Evolutionary conservation across 2,888 invertebrate species (phyloP).

Genomic region (Meganola albula): DNA sequence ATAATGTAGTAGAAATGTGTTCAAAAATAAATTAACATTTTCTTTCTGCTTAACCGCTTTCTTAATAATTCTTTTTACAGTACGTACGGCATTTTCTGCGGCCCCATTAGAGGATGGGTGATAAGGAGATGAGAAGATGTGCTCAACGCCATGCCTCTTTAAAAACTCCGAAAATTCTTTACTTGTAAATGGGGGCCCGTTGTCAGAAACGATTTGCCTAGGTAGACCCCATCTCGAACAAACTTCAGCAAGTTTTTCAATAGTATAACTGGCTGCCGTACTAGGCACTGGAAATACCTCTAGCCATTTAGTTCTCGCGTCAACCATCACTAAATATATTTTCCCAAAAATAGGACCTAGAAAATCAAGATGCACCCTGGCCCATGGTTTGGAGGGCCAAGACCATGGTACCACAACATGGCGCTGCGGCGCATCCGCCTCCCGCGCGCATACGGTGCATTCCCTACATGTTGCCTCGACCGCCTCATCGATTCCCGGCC

Average conservation of each 20-base stretch:
- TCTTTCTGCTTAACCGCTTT: constrained; percentile 11
- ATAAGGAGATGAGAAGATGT: not conserved
- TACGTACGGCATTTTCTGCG: constrained; percentile 19
- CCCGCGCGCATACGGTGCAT: constrained; percentile 7
- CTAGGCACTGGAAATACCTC: constrained; percentile 7
- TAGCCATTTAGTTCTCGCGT: constrained; percentile 17
- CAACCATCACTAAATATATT: constrained; percentile 17
- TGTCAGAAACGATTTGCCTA: not conserved
- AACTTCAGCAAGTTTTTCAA: not conserved
- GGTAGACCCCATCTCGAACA: constrained; percentile 1
- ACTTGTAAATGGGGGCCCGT: not conserved
- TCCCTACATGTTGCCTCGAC: constrained; percentile 8
- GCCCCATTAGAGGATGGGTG: constrained; percentile 3
- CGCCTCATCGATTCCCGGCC: constrained; percentile 33
- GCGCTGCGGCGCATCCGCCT: constrained; percentile 19
- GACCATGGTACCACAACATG: constrained; percentile 6
- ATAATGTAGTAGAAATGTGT: too few relatives aligned
- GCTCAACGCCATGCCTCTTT: not conserved
- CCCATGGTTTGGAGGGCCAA: constrained; percentile 12
- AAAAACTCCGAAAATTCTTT: not conserved
- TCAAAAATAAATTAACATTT: too few relatives aligned
- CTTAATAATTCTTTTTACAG: constrained; percentile 14
- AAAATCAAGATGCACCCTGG: constrained; percentile 16
- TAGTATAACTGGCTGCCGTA: constrained; percentile 1
- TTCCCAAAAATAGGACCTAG: constrained; percentile 12